Evolutionary conservation across 2,113 vertebrate species (phyloP).

Genomic region (Callorhinus ursinus): DNA sequence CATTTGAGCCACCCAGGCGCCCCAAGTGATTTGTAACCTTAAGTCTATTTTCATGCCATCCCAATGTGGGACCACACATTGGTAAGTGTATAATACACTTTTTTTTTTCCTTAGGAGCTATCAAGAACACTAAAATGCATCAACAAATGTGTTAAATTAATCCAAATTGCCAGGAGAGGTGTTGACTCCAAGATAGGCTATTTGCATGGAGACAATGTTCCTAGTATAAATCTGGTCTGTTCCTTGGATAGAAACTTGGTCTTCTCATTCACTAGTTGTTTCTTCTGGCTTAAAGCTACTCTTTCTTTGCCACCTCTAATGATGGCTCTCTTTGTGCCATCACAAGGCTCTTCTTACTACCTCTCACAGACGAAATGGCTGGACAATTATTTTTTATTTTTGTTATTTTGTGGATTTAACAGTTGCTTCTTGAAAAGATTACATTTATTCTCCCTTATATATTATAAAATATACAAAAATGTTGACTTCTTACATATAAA

Average conservation of each 20-base stretch:
- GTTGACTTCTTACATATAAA: neutral
- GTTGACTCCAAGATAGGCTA: neutral
- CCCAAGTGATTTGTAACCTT: neutral
- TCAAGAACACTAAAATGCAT: neutral
- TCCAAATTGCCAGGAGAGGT: neutral
- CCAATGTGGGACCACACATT: neutral
- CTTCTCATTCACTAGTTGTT: neutral
- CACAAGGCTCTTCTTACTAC: neutral
- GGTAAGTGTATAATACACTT: neutral
- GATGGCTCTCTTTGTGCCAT: neutral
- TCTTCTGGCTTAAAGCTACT: neutral
- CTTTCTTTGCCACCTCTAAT: neutral
- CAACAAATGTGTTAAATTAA: neutral
- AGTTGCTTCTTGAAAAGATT: neutral
- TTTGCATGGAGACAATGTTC: neutral
- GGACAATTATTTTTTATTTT: neutral
- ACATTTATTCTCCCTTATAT: neutral
- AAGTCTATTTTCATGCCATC: neutral
- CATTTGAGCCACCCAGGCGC: too few relatives aligned
- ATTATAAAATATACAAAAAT: slow-evolving; percentile 32
- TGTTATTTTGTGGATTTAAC: neutral
- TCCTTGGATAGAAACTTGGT: neutral
- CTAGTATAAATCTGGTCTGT: neutral
- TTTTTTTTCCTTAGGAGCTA: neutral
- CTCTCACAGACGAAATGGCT: neutral